A percentile compares a stretch with the other conserved stretches of the same genome.
Conservation (phyloP, 2,113 vertebrate species). For the Nesogale talazaci region DNA sequence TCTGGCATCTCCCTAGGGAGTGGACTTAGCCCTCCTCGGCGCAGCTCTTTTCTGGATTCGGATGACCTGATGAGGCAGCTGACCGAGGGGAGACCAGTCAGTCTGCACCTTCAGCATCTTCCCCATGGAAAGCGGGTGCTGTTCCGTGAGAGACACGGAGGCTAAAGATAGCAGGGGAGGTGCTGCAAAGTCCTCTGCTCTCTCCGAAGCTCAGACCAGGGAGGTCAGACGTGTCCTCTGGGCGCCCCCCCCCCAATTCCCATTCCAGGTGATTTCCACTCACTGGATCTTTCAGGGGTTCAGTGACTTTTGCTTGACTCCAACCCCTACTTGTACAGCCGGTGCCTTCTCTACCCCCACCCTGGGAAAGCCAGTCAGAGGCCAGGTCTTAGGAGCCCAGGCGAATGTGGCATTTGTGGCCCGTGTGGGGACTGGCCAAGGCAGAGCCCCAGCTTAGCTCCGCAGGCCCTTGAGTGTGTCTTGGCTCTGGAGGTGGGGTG, state of each 20-base stretch:
- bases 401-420: neutral
- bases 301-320: neutral
- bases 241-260: too few species aligned
- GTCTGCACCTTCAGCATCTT: neutral
- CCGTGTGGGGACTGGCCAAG: neutral
- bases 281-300: neutral
- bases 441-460: neutral
- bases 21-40: neutral
- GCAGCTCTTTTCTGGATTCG: rapidly evolving
- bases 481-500: neutral
- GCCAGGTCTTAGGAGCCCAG: neutral
- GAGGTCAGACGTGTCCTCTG: neutral
- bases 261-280: neutral
- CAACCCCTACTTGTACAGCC: too few species aligned
- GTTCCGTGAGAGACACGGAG: conserved; percentile 14
- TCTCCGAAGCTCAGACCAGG: neutral
- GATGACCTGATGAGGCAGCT: neutral
- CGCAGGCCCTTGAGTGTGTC: neutral
- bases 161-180: neutral
- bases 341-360: too few species aligned
- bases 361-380: neutral
- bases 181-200: neutral
- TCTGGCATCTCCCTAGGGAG: neutral
- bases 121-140: neutral
- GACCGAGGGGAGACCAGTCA: neutral